Evolutionary conservation across 2,113 vertebrate species (phyloP).

Genomic region (Sinocyclocheilus anshuiensis): DNA sequence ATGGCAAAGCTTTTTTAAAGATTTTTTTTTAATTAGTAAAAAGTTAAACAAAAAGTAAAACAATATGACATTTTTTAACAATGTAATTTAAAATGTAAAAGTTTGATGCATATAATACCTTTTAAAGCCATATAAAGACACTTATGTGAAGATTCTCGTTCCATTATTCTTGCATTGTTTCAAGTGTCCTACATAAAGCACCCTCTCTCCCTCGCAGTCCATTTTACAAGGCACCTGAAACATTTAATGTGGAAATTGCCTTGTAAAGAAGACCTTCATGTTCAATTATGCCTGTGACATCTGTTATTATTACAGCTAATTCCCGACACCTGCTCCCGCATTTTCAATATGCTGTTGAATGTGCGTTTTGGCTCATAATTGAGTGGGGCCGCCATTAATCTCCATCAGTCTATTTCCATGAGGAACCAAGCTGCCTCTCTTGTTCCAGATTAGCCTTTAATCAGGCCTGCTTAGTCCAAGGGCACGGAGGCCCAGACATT

Average conservation of each 20-base stretch:
- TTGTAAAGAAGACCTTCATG: conserved; percentile 65
- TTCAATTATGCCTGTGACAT: conserved; percentile 61
- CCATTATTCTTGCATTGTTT: conserved; percentile 10
- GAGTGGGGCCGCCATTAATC: conserved; percentile 69
- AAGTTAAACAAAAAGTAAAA: too few species aligned
- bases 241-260: conserved; percentile 47
- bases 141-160: not conserved
- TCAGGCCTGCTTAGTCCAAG: conserved; percentile 66
- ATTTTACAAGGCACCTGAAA: conserved; percentile 36
- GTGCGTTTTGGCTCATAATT: conserved; percentile 59
- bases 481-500: conserved; percentile 42
- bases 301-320: conserved; percentile 56
- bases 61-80: too few species aligned
- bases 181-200: conserved; percentile 13
- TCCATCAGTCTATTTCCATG: conserved; percentile 62
- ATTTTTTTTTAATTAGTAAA: too few species aligned
- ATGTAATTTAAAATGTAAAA: not conserved
- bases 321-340: conserved; percentile 52
- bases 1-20: too few species aligned
- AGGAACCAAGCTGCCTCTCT: conserved; percentile 63
- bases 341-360: conserved; percentile 48
- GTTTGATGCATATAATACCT: not conserved
- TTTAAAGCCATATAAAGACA: not conserved
- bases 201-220: conserved; percentile 19
- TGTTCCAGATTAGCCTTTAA: conserved; percentile 66